phyloP scores from a whole-genome alignment of 2,888 invertebrate genomes.

The Horisme vitalbata region DNA sequence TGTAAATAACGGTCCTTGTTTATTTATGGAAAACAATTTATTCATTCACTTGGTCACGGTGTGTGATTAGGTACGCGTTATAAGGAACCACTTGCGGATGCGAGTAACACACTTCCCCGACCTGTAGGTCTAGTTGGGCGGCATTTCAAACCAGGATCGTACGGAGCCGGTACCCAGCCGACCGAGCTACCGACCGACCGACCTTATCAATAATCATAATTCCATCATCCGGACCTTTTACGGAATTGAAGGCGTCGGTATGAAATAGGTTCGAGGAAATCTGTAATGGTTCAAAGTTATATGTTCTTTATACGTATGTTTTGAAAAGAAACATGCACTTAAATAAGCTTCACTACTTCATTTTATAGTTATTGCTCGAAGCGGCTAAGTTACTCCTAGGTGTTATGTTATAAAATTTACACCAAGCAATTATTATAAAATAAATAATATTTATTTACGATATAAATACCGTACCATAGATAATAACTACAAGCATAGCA shows the following conservation, averaged over 20 bases:
- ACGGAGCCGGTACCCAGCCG: conserved; percentile 24
- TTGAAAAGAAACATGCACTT: conserved; percentile 1
- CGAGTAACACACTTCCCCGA: conserved; percentile 54
- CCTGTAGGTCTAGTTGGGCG: conserved; percentile 53
- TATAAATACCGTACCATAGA: background rate
- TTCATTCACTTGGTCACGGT: conserved; percentile 27
- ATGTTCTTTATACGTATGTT: conserved; percentile 4
- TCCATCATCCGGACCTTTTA: conserved; percentile 33
- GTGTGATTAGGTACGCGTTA: conserved; percentile 31
- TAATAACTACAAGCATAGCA: no score
- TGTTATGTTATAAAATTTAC: no score
- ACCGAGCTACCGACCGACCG: conserved; percentile 24
- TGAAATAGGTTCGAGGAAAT: conserved; percentile 29
- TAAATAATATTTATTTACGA: background rate
- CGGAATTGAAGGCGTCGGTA: conserved; percentile 21
- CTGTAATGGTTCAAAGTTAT: conserved; percentile 17
- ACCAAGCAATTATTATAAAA: no score
- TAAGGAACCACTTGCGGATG: conserved; percentile 54
- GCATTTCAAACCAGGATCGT: conserved; percentile 56
- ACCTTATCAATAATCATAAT: conserved; percentile 39
- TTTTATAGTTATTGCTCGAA: background rate
- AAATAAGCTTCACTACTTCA: background rate
- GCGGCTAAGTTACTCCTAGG: no score
- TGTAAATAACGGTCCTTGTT: conserved; percentile 40
- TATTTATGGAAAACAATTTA: conserved; percentile 30